These are phyloP conservation scores for Subanguina moxae DNA, from an alignment of 1,140 invertebrate species.

Conservation along the genomic window DNA sequence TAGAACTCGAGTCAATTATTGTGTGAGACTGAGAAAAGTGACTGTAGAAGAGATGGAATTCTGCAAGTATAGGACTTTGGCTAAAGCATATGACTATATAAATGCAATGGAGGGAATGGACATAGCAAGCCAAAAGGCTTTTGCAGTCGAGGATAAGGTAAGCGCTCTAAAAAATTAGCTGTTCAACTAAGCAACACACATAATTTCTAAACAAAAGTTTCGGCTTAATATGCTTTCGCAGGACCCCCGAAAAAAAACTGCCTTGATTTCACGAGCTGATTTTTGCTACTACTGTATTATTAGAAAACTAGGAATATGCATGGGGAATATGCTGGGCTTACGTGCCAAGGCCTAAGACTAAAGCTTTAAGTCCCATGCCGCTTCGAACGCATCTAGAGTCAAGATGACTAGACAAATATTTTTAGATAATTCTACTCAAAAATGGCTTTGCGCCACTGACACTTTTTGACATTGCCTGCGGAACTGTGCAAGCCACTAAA, in stretches of 20 bases:
- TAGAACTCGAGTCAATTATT: slow-evolving; percentile 40
- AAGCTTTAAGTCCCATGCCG: no score
- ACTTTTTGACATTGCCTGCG: slow-evolving; percentile 44
- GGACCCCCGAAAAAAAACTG: no score
- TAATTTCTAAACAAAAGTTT: neutral
- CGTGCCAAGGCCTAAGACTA: no score
- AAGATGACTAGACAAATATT: no score
- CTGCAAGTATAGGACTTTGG: slow-evolving; percentile 45
- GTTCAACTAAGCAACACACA: no score
- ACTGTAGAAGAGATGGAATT: slow-evolving; percentile 50
- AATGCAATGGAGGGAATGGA: slow-evolving; percentile 34
- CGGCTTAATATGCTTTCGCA: no score
- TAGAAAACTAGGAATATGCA: no score
- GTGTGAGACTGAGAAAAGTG: slow-evolving; percentile 40
- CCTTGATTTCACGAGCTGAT: no score
- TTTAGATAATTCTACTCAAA: slow-evolving; percentile 45
- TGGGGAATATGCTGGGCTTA: no score
- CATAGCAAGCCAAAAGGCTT: neutral
- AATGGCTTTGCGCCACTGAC: slow-evolving; percentile 45
- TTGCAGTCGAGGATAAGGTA: slow-evolving; percentile 34
- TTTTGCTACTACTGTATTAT: no score
- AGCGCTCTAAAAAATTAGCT: no score
- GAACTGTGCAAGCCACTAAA: slow-evolving; percentile 33
- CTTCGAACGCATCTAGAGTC: no score
- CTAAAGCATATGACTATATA: slow-evolving; percentile 34